phyloP scores from a whole-genome alignment of 2,113 vertebrate species.

The Pterophyllum scalare region DNA sequence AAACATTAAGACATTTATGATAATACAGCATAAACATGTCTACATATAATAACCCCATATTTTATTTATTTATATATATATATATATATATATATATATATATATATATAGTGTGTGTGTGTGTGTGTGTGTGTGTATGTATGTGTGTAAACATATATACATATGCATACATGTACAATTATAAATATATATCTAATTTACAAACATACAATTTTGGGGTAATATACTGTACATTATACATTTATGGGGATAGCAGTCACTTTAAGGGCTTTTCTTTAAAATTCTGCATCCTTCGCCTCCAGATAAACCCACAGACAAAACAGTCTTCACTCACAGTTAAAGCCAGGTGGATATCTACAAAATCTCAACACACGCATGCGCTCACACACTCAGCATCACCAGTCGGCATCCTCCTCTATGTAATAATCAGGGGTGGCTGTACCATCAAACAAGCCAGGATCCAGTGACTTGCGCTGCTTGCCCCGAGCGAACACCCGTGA shows the following conservation, averaged over 20 bases:
- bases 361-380: slow-evolving; percentile 73
- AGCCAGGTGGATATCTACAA: slow-evolving; percentile 40
- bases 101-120: too few species aligned
- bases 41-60: slow-evolving; percentile 82
- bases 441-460: slow-evolving; percentile 96
- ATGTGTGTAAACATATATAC: slow-evolving; percentile 81
- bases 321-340: slow-evolving; percentile 53
- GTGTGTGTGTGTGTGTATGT: slow-evolving; percentile 81
- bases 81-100: slow-evolving; percentile 77
- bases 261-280: slow-evolving; percentile 70
- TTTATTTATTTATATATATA: slow-evolving; percentile 78
- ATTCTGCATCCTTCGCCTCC: slow-evolving; percentile 58
- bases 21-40: slow-evolving; percentile 87
- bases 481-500: slow-evolving; percentile 95
- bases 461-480: slow-evolving; percentile 96
- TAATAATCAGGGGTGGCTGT: slow-evolving; percentile 96
- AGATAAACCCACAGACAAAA: slow-evolving; percentile 37
- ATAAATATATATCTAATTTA: slow-evolving; percentile 86
- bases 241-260: slow-evolving; percentile 78
- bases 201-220: slow-evolving; percentile 78
- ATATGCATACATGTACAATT: slow-evolving; percentile 85
- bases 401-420: slow-evolving; percentile 99
- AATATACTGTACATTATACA: slow-evolving; percentile 82
- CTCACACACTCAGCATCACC: slow-evolving; percentile 72
- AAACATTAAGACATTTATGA: slow-evolving; percentile 80